Percentiles rank a stretch among this genome's conserved stretches.
Evolutionary conservation across 1,140 invertebrate species (phyloP).

Genomic region (Kradibia gibbosae): DNA sequence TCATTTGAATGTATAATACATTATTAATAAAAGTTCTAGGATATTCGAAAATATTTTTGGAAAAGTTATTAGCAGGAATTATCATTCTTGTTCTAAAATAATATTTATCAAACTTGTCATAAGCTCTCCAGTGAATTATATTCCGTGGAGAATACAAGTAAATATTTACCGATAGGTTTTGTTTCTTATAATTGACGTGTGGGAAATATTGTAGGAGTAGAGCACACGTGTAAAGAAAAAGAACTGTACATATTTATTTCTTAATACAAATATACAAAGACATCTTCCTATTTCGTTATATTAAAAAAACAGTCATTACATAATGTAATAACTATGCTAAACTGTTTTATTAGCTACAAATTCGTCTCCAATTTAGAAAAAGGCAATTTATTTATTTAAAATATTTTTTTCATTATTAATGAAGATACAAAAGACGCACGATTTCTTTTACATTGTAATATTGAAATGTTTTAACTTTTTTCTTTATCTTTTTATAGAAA

Average conservation of each 20-base stretch:
- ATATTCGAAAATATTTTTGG: neutral
- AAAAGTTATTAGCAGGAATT: neutral
- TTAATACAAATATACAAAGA: constrained; percentile 14
- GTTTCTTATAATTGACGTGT: constrained; percentile 11
- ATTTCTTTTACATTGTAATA: neutral
- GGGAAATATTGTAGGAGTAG: neutral
- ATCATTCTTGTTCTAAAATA: neutral
- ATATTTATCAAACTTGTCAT: constrained; percentile 11
- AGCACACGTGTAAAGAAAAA: neutral
- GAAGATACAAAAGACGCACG: no score
- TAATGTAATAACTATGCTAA: neutral
- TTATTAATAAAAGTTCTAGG: neutral
- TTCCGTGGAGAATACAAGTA: neutral
- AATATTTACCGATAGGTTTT: constrained; percentile 40
- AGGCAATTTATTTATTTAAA: no score
- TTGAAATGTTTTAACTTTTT: neutral
- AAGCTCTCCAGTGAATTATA: constrained; percentile 26
- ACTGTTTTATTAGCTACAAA: no score
- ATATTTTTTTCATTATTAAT: no score
- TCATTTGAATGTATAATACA: no score
- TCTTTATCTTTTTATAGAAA: constrained; percentile 48
- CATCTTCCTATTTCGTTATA: neutral
- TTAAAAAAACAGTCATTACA: neutral
- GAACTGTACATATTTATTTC: constrained; percentile 32
- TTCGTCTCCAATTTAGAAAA: neutral